phyloP scores from a whole-genome alignment of 2,888 invertebrate genomes.

The Alviniconcha strummeri region DNA sequence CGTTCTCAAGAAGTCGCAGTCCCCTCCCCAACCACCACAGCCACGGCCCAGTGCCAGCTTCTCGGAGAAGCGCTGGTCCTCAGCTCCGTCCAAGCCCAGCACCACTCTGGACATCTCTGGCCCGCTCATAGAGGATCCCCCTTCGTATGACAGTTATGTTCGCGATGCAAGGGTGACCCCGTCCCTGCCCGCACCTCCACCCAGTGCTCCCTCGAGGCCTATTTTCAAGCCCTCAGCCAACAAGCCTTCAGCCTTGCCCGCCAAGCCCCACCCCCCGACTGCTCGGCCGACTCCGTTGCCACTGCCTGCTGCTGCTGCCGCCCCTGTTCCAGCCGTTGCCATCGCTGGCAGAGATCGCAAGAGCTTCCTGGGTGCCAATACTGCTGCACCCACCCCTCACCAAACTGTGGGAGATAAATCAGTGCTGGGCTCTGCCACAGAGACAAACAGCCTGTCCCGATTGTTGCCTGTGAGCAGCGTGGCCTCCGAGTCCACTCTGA shows the following conservation, averaged over 20 bases:
- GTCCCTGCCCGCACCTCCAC: conserved; percentile 20
- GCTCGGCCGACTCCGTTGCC: background rate
- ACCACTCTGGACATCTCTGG: conserved; percentile 28
- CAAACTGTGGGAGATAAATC: background rate
- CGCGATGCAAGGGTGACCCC: conserved; percentile 31
- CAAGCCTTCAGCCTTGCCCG: conserved; percentile 6
- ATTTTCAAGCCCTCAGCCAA: conserved; percentile 20
- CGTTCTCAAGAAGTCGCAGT: conserved; percentile 29
- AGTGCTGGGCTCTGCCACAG: background rate
- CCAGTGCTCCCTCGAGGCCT: conserved; percentile 13
- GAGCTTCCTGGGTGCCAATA: background rate
- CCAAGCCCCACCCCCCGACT: background rate
- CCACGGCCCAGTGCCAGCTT: conserved; percentile 34
- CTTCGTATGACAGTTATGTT: conserved; percentile 23
- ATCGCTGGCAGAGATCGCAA: conserved; percentile 12
- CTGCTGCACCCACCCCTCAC: background rate
- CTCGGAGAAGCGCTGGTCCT: conserved; percentile 26
- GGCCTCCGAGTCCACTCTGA: conserved; percentile 2
- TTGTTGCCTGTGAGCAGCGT: background rate
- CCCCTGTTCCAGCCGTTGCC: background rate
- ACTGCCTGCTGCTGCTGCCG: background rate
- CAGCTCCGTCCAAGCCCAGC: conserved; percentile 26
- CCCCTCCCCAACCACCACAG: conserved; percentile 38
- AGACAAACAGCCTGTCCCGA: background rate
- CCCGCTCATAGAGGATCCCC: conserved; percentile 19